Evolutionary conservation across 2,888 invertebrate species (phyloP).

Genomic region (Nomada goodeniana): DNA sequence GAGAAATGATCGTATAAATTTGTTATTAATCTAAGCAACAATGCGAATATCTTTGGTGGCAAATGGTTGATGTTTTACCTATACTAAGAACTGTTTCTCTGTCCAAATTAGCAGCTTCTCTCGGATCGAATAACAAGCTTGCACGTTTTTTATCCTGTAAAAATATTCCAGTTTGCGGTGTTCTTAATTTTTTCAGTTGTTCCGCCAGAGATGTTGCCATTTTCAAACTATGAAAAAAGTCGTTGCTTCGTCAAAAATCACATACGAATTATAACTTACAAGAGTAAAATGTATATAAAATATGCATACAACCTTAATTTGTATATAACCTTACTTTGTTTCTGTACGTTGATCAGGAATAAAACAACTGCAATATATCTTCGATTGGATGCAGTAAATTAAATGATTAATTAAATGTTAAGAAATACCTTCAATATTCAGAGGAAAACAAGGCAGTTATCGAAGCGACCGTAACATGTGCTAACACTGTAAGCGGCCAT

Average conservation of each 20-base stretch:
- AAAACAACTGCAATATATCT: not conserved
- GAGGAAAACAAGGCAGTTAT: not conserved
- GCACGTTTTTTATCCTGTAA: constrained; percentile 89
- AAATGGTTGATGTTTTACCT: constrained; percentile 85
- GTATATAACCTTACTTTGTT: constrained; percentile 29
- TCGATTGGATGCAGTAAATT: not conserved
- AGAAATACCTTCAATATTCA: not conserved
- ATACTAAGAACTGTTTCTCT: constrained; percentile 94
- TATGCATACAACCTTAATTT: constrained; percentile 1
- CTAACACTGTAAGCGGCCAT: constrained; percentile 38
- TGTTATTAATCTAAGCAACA: constrained; percentile 16
- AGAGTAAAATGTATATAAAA: not conserved
- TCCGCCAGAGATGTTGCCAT: constrained; percentile 89
- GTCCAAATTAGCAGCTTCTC: constrained; percentile 95
- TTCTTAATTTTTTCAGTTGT: constrained; percentile 90
- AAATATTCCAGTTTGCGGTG: constrained; percentile 90
- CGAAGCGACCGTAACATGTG: constrained; percentile 34
- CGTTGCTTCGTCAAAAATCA: not conserved
- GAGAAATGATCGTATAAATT: constrained; percentile 38
- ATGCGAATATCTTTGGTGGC: not conserved
- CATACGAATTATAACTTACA: not conserved
- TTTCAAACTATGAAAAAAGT: constrained; percentile 34
- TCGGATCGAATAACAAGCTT: constrained; percentile 95
- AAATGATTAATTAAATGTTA: not conserved
- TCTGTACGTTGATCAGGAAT: not conserved